These are phyloP conservation scores for Macrophya annulata DNA, from an alignment of 2,888 invertebrate genomes.

Conservation along the genomic window DNA sequence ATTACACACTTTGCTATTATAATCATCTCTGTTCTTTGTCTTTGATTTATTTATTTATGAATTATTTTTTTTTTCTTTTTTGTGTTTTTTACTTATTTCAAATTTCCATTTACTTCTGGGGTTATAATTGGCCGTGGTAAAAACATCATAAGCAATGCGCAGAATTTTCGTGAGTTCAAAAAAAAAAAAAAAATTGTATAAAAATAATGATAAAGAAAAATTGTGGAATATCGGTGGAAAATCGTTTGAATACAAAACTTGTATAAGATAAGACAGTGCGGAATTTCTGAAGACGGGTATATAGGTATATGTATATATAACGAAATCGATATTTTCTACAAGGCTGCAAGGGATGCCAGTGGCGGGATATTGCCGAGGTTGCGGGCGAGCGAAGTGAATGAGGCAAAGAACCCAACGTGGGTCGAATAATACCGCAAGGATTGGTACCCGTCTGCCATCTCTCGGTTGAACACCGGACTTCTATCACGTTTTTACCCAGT, in stretches of 20 bases:
- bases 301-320: neutral
- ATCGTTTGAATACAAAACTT: neutral
- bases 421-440: conserved; percentile 34
- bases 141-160: no score
- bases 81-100: neutral
- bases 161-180: no score
- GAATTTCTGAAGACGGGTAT: neutral
- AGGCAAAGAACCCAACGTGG: conserved; percentile 17
- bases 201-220: no score
- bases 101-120: no score
- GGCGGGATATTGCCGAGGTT: neutral
- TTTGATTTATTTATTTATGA: neutral
- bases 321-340: conserved; percentile 37
- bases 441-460: conserved; percentile 73
- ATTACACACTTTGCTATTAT: neutral
- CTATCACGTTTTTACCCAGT: conserved; percentile 72
- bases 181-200: no score
- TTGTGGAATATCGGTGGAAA: neutral
- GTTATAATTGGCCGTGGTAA: no score
- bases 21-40: neutral
- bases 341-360: conserved; percentile 23
- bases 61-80: neutral
- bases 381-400: conserved; percentile 37
- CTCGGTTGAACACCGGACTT: conserved; percentile 73
- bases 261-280: neutral